Conservation (phyloP, 2,113 vertebrate species). For the human region DNA sequence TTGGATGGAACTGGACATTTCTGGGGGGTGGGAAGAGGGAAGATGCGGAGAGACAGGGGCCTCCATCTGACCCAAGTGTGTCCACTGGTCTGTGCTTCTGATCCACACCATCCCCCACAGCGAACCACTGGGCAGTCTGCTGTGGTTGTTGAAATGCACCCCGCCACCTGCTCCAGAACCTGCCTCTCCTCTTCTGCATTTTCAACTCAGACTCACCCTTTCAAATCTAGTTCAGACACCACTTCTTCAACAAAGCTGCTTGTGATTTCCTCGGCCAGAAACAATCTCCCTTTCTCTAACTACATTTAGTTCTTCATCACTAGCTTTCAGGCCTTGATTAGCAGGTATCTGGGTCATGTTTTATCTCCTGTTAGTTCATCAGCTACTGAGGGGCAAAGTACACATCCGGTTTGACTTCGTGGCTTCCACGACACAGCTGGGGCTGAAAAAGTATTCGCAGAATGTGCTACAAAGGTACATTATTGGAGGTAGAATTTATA, state of each 20-base stretch:
- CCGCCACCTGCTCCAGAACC: rapidly evolving
- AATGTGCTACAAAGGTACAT: not conserved
- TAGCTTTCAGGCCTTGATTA: not conserved
- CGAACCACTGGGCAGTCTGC: not conserved
- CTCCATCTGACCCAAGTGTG: not conserved
- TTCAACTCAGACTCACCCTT: not conserved
- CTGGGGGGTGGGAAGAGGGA: not conserved
- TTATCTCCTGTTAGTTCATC: not conserved
- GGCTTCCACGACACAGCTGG: not conserved
- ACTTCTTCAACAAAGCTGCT: not conserved
- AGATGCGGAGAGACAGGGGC: not conserved
- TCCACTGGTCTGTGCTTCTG: not conserved
- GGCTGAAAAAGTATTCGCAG: not conserved
- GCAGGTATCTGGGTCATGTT: not conserved
- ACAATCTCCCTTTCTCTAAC: not conserved
- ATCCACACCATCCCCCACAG: not conserved
- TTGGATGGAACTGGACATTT: not conserved
- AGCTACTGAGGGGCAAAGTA: not conserved
- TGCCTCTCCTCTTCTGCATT: not conserved
- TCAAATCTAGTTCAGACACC: not conserved
- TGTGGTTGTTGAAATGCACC: not conserved
- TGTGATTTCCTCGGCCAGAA: not conserved
- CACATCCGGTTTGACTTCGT: not conserved
- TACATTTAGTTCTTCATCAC: not conserved
- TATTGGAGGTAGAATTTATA: not conserved